Conservation (phyloP, 2,888 invertebrate species). For the Bimastos eiseni region DNA sequence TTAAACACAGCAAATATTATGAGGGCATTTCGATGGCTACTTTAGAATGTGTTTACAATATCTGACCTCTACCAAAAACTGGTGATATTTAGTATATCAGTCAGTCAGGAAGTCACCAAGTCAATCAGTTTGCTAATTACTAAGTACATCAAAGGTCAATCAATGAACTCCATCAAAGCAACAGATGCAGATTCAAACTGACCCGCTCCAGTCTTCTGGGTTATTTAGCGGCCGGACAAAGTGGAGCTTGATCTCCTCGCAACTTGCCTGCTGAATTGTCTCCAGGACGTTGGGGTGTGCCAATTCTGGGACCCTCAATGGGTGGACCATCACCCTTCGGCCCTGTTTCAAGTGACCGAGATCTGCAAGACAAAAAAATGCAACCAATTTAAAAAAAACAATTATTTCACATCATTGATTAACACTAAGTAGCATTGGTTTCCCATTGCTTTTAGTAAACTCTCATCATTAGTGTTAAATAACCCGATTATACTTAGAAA, state of each 20-base stretch:
- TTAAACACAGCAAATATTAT: no score
- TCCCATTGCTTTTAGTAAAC: background rate
- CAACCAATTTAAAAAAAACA: background rate
- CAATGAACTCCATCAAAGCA: background rate
- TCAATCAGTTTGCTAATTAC: background rate
- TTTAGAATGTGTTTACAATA: no score
- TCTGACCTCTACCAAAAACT: no score
- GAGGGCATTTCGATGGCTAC: no score
- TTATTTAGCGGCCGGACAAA: constrained; percentile 31
- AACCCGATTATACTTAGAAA: background rate
- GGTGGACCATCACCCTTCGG: constrained; percentile 29
- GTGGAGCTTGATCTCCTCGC: constrained; percentile 33
- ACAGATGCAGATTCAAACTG: background rate
- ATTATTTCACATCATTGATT: background rate
- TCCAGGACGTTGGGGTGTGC: constrained; percentile 8
- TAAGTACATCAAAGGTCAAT: background rate
- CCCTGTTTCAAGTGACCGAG: constrained; percentile 29
- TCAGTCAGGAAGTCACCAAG: background rate
- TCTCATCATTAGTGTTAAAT: background rate
- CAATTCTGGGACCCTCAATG: constrained; percentile 27
- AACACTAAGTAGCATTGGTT: no score
- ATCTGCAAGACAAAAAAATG: constrained; percentile 4
- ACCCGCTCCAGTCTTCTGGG: constrained; percentile 33
- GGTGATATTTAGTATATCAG: background rate
- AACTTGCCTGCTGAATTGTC: constrained; percentile 21